Evolutionary conservation across 2,888 invertebrate species (phyloP).

Genomic region (Eremobia ochroleuca): DNA sequence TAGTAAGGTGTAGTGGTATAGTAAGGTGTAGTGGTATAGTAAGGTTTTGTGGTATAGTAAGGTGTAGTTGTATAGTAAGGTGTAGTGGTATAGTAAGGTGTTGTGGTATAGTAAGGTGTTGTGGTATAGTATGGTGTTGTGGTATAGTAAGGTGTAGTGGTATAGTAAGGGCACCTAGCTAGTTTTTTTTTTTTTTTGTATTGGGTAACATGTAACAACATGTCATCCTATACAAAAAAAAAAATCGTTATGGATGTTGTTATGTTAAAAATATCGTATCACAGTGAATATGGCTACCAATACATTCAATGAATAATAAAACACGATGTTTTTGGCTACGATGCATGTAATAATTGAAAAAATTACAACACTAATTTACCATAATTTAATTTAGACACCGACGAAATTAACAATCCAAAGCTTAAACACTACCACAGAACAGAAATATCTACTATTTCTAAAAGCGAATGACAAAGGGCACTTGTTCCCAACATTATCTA

Average conservation of each 20-base stretch:
- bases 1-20: background rate
- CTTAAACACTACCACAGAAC: constrained; percentile 8
- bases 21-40: too few species aligned
- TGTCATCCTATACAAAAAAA: too few species aligned
- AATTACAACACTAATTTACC: constrained; percentile 12
- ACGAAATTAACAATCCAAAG: constrained; percentile 18
- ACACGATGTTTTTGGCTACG: constrained; percentile 26
- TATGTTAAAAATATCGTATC: background rate
- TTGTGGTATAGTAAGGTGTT: background rate
- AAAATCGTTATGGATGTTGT: background rate
- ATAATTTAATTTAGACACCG: constrained; percentile 12
- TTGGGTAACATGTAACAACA: too few species aligned
- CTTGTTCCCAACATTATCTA: background rate
- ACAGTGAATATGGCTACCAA: background rate
- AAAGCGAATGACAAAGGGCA: background rate
- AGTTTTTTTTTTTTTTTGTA: too few species aligned
- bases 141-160: background rate
- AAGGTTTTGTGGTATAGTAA: too few species aligned
- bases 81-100: too few species aligned
- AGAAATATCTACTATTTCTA: background rate
- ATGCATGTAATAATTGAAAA: constrained; percentile 53
- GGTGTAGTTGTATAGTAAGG: too few species aligned
- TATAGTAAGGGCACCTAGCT: background rate
- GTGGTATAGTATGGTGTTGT: too few species aligned
- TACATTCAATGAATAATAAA: constrained; percentile 7